Evolutionary conservation across 2,888 invertebrate species (phyloP).

Genomic region (Thereva unica): DNA sequence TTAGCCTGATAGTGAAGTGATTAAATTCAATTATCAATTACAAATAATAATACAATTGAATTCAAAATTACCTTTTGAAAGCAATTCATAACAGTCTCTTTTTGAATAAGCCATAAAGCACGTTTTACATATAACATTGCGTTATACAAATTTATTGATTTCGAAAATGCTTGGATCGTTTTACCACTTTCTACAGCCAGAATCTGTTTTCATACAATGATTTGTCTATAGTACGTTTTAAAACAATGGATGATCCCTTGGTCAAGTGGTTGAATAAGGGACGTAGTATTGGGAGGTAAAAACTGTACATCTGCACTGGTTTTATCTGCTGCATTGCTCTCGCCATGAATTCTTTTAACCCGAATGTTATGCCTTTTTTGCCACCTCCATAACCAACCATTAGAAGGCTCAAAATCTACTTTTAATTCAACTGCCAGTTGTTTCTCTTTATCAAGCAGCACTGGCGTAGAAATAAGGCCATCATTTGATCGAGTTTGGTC

Average conservation of each 20-base stretch:
- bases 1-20: not conserved
- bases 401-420: slow-evolving; percentile 30
- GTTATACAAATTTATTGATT: not conserved
- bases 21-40: too few relatives aligned
- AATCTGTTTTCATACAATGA: slow-evolving; percentile 1
- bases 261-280: not conserved
- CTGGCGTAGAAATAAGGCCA: slow-evolving; percentile 18
- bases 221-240: not conserved
- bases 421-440: slow-evolving; percentile 28
- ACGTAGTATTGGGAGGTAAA: not conserved
- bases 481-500: slow-evolving; percentile 30
- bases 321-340: slow-evolving; percentile 21
- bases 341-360: slow-evolving; percentile 24
- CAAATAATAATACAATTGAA: not conserved
- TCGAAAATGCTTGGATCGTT: not conserved
- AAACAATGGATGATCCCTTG: not conserved
- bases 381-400: slow-evolving; percentile 38
- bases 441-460: slow-evolving; percentile 33
- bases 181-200: not conserved
- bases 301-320: not conserved
- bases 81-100: not conserved
- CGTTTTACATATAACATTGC: not conserved
- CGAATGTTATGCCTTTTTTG: slow-evolving; percentile 36
- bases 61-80: slow-evolving; percentile 2
- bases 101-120: slow-evolving; percentile 1